phyloP scores from a whole-genome alignment of 2,113 vertebrate species.

The Thomomys bottae region DNA sequence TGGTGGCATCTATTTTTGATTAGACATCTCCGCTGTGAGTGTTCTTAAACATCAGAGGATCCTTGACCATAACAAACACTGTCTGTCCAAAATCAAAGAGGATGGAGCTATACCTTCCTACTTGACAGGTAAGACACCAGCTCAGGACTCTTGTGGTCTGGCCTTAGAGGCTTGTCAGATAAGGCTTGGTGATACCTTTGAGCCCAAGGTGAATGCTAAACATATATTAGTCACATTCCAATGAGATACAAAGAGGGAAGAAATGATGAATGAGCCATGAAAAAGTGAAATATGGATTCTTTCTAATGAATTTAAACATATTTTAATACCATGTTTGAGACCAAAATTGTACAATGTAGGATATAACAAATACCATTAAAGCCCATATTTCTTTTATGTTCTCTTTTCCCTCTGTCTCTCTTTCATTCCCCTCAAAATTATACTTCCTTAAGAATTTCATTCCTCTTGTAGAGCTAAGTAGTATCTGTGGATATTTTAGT shows the following conservation, averaged over 20 bases:
- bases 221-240: not conserved
- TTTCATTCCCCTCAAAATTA: not conserved
- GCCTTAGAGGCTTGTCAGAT: not conserved
- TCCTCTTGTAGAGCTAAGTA: not conserved
- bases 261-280: not conserved
- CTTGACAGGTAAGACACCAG: not conserved
- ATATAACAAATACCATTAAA: slow-evolving; percentile 10
- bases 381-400: not conserved
- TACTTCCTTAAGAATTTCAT: not conserved
- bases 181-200: not conserved
- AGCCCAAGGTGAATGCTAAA: not conserved
- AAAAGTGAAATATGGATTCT: slow-evolving; percentile 6
- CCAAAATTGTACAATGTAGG: not conserved
- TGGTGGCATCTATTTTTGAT: not conserved
- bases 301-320: slow-evolving; percentile 22
- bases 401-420: too few relatives aligned
- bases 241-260: not conserved
- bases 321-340: not conserved
- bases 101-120: not conserved
- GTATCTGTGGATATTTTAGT: not conserved
- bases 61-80: not conserved
- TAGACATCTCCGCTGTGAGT: slow-evolving; percentile 19
- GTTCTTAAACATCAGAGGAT: not conserved
- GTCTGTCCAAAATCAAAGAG: not conserved
- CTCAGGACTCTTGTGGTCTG: not conserved